Evolutionary conservation across 2,888 invertebrate species (phyloP).

Genomic region (Lasioglossum lativentre): DNA sequence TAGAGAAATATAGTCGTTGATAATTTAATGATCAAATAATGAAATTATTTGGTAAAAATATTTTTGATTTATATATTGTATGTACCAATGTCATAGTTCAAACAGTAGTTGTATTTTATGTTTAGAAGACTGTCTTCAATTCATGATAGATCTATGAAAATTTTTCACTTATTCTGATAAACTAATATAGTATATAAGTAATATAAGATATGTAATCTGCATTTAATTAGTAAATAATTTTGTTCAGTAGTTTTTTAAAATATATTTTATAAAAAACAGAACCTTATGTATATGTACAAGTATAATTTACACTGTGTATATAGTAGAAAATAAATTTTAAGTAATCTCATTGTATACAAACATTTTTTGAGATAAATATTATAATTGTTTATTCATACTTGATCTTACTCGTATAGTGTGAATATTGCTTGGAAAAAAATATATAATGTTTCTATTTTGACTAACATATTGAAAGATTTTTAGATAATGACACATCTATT

Average conservation of each 20-base stretch:
- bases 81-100: background rate
- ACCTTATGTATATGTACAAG: constrained; percentile 17
- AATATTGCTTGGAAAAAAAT: background rate
- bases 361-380: constrained; percentile 1
- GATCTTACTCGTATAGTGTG: constrained; percentile 24
- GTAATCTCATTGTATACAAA: background rate
- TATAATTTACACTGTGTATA: constrained; percentile 39
- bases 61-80: constrained; percentile 2
- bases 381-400: background rate
- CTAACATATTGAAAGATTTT: background rate
- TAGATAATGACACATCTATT: background rate
- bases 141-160: constrained; percentile 40
- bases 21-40: constrained; percentile 2
- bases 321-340: constrained; percentile 4
- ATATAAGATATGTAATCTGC: constrained; percentile 47
- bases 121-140: constrained; percentile 38
- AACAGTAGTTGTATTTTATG: constrained; percentile 9
- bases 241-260: constrained; percentile 47
- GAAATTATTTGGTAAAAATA: constrained; percentile 8
- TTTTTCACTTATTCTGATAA: constrained; percentile 40
- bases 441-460: background rate
- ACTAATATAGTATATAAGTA: constrained; percentile 43
- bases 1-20: background rate
- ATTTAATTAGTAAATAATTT: constrained; percentile 54
- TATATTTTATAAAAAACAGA: constrained; percentile 42